Evolutionary conservation across 2,113 vertebrate species (phyloP), one percentile per base, ranked within the genome.

Genomic region (Lophochroa leadbeateri): DNA sequence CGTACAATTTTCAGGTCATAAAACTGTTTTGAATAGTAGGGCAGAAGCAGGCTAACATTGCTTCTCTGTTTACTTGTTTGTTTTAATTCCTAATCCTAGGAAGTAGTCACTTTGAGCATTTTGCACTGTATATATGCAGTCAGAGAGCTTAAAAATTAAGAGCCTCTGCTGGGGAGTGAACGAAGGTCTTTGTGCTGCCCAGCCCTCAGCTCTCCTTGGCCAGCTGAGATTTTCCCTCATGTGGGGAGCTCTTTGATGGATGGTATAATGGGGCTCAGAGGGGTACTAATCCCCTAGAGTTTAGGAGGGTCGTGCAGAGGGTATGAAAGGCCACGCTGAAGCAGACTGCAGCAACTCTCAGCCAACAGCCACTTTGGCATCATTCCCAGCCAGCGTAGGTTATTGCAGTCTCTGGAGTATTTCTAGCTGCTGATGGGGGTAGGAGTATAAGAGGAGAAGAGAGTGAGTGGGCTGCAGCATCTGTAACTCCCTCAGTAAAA

Each of bases 61-160:
- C 49, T 86, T 85, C 72, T 76, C 81, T 96, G 70, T 92, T 95
- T 96, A 94, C 70, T 87, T 85, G 77, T 93, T 96, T 96, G 33
- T 82, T 93, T 94, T 79, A 89, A 85, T 89, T 91, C 84, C 63
- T 85, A 94, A 92, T 89, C 83, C 41, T 81, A 92, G 74, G 94
- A 96, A 96, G 86, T 16, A 79, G 65, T 91, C 70, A 82, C 88
- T 95, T 65, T 20, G 86, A 87, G 46, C 5, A 0, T 78, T 92
- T 86, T 7, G 4, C 74, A 31, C 37, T 46, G 35, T 27, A 70
- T 76, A 53, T 65, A 80, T 76, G 69, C 77, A 88, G 43, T 71
- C 49, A 76, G 55, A 4, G 5, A 91, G 35, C 10, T 39, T 57
- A 13, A 84, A 94, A 87, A 84, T 71, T 75, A 91, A 92, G 31